These are phyloP conservation scores for Tanytarsus gracilentus DNA, from an alignment of 2,888 invertebrate genomes.

Conservation along the genomic window DNA sequence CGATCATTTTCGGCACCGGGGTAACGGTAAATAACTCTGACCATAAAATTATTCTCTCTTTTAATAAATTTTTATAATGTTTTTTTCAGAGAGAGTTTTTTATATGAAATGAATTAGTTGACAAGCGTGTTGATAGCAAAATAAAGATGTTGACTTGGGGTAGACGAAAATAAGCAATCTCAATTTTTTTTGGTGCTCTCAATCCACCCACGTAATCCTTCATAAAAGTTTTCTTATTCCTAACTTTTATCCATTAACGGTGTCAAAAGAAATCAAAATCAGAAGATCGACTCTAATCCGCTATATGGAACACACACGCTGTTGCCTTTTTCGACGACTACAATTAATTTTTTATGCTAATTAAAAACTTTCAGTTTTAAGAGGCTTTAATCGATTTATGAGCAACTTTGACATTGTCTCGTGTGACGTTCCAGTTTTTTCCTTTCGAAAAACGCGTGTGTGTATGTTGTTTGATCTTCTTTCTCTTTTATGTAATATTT, in stretches of 20 bases:
- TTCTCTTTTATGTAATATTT: too few species aligned
- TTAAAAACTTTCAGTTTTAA: constrained; percentile 6
- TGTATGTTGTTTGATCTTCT: too few species aligned
- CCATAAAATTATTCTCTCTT: too few species aligned
- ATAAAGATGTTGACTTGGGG: too few species aligned
- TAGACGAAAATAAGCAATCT: too few species aligned
- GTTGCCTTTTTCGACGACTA: background rate
- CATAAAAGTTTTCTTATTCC: too few species aligned
- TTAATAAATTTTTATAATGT: background rate
- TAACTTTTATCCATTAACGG: too few species aligned
- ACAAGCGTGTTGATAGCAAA: too few species aligned
- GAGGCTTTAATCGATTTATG: background rate
- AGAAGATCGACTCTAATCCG: background rate
- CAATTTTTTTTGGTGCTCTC: background rate
- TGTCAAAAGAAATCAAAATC: constrained; percentile 3
- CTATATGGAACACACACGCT: background rate
- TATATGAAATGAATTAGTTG: too few species aligned
- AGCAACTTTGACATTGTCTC: background rate
- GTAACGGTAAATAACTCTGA: background rate
- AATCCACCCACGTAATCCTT: background rate
- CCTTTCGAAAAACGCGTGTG: background rate
- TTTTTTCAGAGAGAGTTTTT: too few species aligned
- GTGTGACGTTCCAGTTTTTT: background rate
- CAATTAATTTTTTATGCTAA: constrained; percentile 10
- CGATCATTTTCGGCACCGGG: background rate